A percentile compares a stretch with the other conserved stretches of the same genome.
These are phyloP conservation scores for Phortica okadai DNA, from an alignment of 2,888 invertebrate genomes.

Conservation along the genomic window DNA sequence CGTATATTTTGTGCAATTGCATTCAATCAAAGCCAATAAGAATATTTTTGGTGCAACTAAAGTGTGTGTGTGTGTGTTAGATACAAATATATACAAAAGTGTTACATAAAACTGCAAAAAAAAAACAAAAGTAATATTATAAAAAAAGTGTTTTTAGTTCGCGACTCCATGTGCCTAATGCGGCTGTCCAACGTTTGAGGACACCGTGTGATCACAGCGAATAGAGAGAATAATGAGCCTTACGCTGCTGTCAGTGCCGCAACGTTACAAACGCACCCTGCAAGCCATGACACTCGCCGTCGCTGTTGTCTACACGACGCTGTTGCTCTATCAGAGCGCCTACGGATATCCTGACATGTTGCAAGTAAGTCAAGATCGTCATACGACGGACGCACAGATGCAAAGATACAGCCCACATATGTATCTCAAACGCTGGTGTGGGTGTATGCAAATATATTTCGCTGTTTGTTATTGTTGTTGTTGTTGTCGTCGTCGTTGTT, in stretches of 20 bases:
- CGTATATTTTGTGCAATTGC: background rate
- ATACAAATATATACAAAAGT: background rate
- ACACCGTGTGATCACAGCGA: constrained; percentile 20
- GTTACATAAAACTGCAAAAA: background rate
- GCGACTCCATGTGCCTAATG: constrained; percentile 1
- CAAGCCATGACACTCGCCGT: constrained; percentile 77
- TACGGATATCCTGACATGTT: constrained; percentile 75
- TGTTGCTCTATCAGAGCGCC: constrained; percentile 76
- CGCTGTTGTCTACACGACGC: constrained; percentile 75
- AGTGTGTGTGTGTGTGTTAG: background rate
- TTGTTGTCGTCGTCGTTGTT: background rate
- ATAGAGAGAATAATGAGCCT: constrained; percentile 66
- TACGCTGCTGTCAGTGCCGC: constrained; percentile 76
- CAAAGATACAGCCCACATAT: background rate
- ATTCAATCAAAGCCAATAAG: background rate
- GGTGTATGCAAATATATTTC: constrained; percentile 36
- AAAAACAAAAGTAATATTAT: background rate
- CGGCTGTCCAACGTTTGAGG: constrained; percentile 20
- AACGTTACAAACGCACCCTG: constrained; percentile 76
- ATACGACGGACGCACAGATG: background rate
- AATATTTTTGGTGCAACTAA: background rate
- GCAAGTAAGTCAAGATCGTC: constrained; percentile 66
- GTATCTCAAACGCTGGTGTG: background rate
- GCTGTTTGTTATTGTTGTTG: background rate
- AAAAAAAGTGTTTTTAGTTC: background rate